Conservation (phyloP, 2,797 vertebrate genomes). For the Trachops cirrhosus region DNA sequence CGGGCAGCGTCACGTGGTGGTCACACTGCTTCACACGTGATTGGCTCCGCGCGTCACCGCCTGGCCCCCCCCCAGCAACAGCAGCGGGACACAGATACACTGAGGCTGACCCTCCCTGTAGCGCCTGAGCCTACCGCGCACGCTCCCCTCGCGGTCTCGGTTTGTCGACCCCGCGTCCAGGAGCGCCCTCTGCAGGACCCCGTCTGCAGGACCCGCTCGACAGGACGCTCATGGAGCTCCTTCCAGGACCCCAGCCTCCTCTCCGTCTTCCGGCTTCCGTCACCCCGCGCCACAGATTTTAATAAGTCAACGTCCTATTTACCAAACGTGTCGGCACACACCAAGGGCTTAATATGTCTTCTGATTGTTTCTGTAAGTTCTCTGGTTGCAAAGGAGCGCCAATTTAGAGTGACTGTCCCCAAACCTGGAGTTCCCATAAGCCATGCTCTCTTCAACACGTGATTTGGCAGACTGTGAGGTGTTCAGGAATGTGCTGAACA, state of each 20-base stretch:
- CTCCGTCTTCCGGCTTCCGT: not conserved
- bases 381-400: not conserved
- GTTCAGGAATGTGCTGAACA: not conserved
- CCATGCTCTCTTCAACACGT: not conserved
- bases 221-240: not conserved
- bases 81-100: not conserved
- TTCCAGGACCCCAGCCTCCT: not conserved
- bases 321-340: not conserved
- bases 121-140: rapidly evolving
- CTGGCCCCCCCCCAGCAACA: not conserved
- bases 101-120: not conserved
- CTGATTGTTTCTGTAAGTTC: not conserved
- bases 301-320: not conserved
- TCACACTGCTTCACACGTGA: not conserved
- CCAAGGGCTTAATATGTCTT: not conserved
- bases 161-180: not conserved
- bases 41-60: not conserved
- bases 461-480: not conserved
- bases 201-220: not conserved
- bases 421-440: not conserved
- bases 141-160: rapidly evolving
- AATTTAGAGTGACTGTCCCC: not conserved
- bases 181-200: too few species aligned
- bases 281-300: not conserved
- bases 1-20: not conserved